Evolutionary conservation across 2,797 vertebrate species (phyloP), one percentile per base, ranked within the genome.

Genomic region (Tauraco hartlaubi): DNA sequence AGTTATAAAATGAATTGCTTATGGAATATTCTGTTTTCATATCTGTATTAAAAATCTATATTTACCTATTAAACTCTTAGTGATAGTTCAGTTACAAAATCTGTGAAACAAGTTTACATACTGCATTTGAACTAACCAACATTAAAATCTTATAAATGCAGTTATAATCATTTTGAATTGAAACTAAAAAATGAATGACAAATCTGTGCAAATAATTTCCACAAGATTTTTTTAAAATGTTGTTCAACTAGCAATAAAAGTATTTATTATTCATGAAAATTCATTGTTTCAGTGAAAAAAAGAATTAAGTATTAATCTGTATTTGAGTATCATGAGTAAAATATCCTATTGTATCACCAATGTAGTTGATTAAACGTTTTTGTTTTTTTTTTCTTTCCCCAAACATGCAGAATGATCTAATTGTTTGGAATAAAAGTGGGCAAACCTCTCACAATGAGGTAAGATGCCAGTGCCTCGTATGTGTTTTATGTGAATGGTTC

Each of bases 401-500:
- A 56, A 96, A 97, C 33, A 71, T 44, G 2, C 95, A 98, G 92
- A 97, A 97, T 96, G 97, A 98, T 61, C 52, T 96, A 23, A 91
- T 90, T n/a, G 88, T 94, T 84, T 97, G 97, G 93, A 98, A 96
- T 87, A 78, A 97, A 26, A 96, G 97, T 4, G 97, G 92, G 18
- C 96, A 97, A 46, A 92, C 91, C 37, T 97, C 97, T 85, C 97
- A 97, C 48, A 96, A 81, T 89, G 97, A 98, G 97, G 98, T 98
- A 94, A 79, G 95, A 68, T 62, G 39, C 8, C 51, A 12, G 22
- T 81, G 37, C 5, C 37, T 72, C 28, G 75, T 39, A 10, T 4
- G 6, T n/a, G 13, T 74, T 80, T 62, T 71, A 15, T 44, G 4
- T 46, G 22, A 49, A 48, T 41, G n/a, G 16, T 51, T 88, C 17